Percentiles rank a stretch among this genome's conserved stretches.
phyloP scores from a whole-genome alignment of 2,888 invertebrate species.

The Sisyra terminalis region DNA sequence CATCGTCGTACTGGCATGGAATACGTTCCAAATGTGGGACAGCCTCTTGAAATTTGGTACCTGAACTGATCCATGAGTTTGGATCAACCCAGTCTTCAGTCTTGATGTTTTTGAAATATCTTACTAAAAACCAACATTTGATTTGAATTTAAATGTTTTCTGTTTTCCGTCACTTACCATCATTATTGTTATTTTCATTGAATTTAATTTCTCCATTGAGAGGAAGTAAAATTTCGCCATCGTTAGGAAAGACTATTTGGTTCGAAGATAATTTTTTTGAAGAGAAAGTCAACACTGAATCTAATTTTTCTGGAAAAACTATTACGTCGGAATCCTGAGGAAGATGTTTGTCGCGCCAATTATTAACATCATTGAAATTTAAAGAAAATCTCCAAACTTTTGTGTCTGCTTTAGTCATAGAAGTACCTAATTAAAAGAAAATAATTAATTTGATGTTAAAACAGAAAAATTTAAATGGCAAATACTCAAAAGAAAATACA shows the following conservation, averaged over 20 bases:
- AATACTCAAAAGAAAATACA: too few species aligned
- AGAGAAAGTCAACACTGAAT: not conserved
- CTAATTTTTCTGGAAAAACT: not conserved
- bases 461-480: too few species aligned
- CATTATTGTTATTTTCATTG: not conserved
- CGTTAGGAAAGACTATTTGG: not conserved
- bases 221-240: conserved; percentile 4
- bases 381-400: not conserved
- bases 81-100: conserved; percentile 3
- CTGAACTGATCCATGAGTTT: not conserved
- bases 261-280: not conserved
- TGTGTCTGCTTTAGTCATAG: not conserved
- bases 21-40: conserved; percentile 2
- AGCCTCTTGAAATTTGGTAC: not conserved
- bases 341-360: not conserved
- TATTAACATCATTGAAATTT: not conserved
- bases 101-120: conserved; percentile 3
- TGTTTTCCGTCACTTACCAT: not conserved
- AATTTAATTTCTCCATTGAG: not conserved
- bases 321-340: conserved; percentile 1
- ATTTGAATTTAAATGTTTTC: not conserved
- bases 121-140: conserved; percentile 2
- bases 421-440: too few species aligned
- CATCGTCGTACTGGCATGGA: conserved; percentile 3
- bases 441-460: too few species aligned